These are phyloP conservation scores for Xerus rutilus DNA, from an alignment of 2,797 vertebrate species.

Conservation along the genomic window DNA sequence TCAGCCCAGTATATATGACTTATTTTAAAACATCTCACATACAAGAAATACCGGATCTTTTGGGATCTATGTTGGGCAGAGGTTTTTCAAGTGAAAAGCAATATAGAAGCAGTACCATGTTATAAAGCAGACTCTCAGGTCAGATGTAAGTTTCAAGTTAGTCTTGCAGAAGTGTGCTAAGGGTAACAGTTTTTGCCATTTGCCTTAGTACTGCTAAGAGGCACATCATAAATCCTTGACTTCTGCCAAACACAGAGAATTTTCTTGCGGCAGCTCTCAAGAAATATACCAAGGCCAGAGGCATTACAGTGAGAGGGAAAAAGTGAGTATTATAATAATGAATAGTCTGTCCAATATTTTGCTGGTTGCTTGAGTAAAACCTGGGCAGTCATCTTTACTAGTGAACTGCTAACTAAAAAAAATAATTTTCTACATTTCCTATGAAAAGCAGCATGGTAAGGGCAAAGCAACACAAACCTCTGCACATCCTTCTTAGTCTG, in stretches of 20 bases:
- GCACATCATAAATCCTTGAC: slow-evolving; percentile 85
- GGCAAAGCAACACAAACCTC: slow-evolving; percentile 49
- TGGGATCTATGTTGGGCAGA: neutral
- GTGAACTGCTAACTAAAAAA: slow-evolving; percentile 77
- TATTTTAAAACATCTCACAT: slow-evolving; percentile 50
- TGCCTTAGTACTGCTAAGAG: slow-evolving; percentile 80
- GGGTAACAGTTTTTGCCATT: slow-evolving; percentile 80
- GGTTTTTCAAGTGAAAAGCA: neutral
- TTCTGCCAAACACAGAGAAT: slow-evolving; percentile 84
- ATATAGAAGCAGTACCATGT: slow-evolving; percentile 26
- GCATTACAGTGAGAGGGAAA: slow-evolving; percentile 76
- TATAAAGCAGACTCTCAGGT: slow-evolving; percentile 69
- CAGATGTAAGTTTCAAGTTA: slow-evolving; percentile 71
- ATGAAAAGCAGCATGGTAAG: slow-evolving; percentile 68
- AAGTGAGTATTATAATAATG: slow-evolving; percentile 84
- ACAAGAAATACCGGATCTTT: slow-evolving; percentile 54
- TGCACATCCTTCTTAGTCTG: slow-evolving; percentile 56
- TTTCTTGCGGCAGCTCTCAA: slow-evolving; percentile 78
- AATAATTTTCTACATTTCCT: slow-evolving; percentile 78
- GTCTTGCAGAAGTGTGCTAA: slow-evolving; percentile 68
- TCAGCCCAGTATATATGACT: slow-evolving; percentile 39
- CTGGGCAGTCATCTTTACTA: slow-evolving; percentile 76
- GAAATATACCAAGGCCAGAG: slow-evolving; percentile 83
- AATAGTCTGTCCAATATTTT: slow-evolving; percentile 80
- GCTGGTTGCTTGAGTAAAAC: slow-evolving; percentile 81